phyloP scores from a whole-genome alignment of 1,140 invertebrate species.

The Tigriopus japonicus region DNA sequence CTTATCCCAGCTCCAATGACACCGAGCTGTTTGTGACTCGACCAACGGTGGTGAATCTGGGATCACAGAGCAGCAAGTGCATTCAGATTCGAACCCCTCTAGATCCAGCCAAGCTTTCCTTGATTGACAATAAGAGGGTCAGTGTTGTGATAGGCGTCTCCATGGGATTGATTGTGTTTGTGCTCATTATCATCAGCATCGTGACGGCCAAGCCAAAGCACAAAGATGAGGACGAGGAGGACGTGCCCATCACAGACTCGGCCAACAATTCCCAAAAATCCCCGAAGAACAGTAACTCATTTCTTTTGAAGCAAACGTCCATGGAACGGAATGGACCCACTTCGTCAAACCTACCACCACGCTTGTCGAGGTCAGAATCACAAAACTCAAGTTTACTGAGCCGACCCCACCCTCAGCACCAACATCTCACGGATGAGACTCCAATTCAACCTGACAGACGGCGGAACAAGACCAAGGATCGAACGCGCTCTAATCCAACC shows the following conservation, averaged over 20 bases:
- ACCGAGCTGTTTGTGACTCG: not conserved
- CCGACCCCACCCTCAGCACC: not conserved
- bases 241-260: not conserved
- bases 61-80: conserved; percentile 11
- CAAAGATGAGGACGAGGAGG: conserved; percentile 1
- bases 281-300: not conserved
- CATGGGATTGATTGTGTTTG: conserved; percentile 8
- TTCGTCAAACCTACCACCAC: not conserved
- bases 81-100: conserved; percentile 5
- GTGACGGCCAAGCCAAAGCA: not conserved
- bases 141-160: conserved; percentile 10
- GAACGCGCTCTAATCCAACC: no score
- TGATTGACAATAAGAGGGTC: conserved; percentile 13
- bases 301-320: not conserved
- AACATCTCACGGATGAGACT: not conserved
- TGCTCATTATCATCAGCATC: conserved; percentile 5
- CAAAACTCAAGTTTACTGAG: not conserved
- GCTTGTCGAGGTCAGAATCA: not conserved
- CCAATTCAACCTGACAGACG: not conserved
- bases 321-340: not conserved
- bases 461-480: no score
- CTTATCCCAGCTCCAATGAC: conserved; percentile 6
- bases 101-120: conserved; percentile 9
- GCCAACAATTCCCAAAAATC: not conserved
- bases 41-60: conserved; percentile 1